phyloP scores from a whole-genome alignment of 2,113 vertebrate species.

The Sturnus vulgaris region DNA sequence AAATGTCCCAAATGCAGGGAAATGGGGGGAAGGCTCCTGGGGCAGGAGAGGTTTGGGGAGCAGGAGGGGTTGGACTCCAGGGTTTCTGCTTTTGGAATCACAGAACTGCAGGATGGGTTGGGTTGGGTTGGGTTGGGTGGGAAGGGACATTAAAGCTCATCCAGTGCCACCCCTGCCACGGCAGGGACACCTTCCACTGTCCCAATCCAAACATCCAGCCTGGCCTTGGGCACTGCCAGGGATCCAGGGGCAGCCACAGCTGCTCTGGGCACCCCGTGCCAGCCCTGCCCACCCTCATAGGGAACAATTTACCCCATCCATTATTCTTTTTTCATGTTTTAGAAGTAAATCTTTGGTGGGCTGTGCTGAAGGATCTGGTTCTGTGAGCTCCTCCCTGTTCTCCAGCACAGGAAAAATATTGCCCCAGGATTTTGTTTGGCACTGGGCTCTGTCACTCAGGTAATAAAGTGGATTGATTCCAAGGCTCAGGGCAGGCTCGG shows the following conservation, averaged over 20 bases:
- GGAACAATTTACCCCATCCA: background rate
- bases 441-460: background rate
- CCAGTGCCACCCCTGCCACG: accelerated
- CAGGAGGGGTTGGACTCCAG: background rate
- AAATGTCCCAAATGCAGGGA: background rate
- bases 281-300: background rate
- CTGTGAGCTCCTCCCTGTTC: background rate
- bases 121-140: background rate
- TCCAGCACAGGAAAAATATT: background rate
- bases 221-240: background rate
- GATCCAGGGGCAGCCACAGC: background rate
- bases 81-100: background rate
- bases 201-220: background rate
- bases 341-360: background rate
- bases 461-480: background rate
- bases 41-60: background rate
- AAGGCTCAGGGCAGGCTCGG: background rate
- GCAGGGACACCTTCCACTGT: background rate
- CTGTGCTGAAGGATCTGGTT: background rate
- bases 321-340: background rate
- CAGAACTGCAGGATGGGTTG: background rate
- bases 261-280: background rate
- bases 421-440: background rate
- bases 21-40: accelerated
- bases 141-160: accelerated